These are phyloP conservation scores for Criorhina ranunculi DNA, from an alignment of 2,888 invertebrate genomes.

Conservation along the genomic window DNA sequence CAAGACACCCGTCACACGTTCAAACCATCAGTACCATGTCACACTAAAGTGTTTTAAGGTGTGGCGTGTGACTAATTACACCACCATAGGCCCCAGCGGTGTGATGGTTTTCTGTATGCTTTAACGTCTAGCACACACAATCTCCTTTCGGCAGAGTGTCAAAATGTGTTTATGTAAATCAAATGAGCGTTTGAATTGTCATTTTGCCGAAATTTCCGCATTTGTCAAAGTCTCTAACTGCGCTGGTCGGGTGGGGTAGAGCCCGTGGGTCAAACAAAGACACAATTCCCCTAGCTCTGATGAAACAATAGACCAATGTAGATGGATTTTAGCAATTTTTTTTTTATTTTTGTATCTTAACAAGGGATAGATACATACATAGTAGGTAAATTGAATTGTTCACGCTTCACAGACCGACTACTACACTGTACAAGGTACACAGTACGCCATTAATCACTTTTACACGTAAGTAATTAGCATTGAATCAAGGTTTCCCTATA, in stretches of 20 bases:
- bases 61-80: conserved; percentile 62
- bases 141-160: conserved; percentile 31
- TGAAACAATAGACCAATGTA: conserved; percentile 33
- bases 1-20: background rate
- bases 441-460: conserved; percentile 53
- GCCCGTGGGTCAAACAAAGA: conserved; percentile 44
- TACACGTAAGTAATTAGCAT: conserved; percentile 58
- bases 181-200: conserved; percentile 53
- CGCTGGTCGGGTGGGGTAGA: conserved; percentile 5
- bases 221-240: conserved; percentile 58
- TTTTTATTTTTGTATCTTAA: conserved; percentile 26
- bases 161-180: conserved; percentile 70
- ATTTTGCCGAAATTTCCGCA: conserved; percentile 70
- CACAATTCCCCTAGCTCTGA: background rate
- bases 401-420: conserved; percentile 48
- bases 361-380: conserved; percentile 1
- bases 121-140: conserved; percentile 20
- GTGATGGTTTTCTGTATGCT: conserved; percentile 29
- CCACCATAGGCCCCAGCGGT: conserved; percentile 21
- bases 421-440: background rate
- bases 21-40: conserved; percentile 31
- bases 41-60: conserved; percentile 40
- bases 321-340: conserved; percentile 26
- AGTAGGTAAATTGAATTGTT: conserved; percentile 56
- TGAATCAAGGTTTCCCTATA: conserved; percentile 51